A percentile compares a stretch with the other conserved stretches of the same genome.
These are phyloP conservation scores for Candidula unifasciata DNA, from an alignment of 2,888 invertebrate species.

Conservation along the genomic window DNA sequence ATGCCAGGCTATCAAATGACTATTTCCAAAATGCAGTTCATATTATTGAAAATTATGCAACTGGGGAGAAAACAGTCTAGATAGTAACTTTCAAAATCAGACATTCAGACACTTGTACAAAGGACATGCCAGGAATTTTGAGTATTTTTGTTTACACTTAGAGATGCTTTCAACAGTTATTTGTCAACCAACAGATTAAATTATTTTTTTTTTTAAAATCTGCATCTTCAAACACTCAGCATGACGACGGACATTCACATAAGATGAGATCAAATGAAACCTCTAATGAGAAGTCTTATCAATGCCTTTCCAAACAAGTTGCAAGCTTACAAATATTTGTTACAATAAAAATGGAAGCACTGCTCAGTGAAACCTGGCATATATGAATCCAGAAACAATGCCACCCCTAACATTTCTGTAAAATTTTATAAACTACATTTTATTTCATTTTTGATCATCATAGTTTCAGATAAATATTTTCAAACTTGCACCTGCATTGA, in stretches of 20 bases:
- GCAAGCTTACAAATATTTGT: constrained; percentile 8
- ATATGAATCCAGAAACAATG: background rate
- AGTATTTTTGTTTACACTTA: constrained; percentile 2
- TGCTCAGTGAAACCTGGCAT: background rate
- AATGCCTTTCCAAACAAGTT: constrained; percentile 16
- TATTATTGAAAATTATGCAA: constrained; percentile 41
- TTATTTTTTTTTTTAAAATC: background rate
- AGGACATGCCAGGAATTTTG: constrained; percentile 13
- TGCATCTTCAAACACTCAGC: background rate
- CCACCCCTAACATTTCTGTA: no score
- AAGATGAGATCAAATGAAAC: background rate
- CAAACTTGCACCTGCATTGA: constrained; percentile 33
- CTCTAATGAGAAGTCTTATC: constrained; percentile 7
- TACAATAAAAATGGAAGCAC: background rate
- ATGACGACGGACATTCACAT: background rate
- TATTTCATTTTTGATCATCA: no score
- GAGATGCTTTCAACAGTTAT: background rate
- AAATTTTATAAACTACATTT: no score
- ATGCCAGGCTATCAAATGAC: constrained; percentile 49
- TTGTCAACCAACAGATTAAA: background rate
- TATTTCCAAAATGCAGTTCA: constrained; percentile 47
- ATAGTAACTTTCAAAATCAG: constrained; percentile 20
- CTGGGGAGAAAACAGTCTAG: background rate
- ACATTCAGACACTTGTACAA: constrained; percentile 29
- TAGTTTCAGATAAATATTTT: background rate